Evolutionary conservation across 2,113 vertebrate species (phyloP), one percentile per base, ranked within the genome.

Genomic region (Microtus montanus): DNA sequence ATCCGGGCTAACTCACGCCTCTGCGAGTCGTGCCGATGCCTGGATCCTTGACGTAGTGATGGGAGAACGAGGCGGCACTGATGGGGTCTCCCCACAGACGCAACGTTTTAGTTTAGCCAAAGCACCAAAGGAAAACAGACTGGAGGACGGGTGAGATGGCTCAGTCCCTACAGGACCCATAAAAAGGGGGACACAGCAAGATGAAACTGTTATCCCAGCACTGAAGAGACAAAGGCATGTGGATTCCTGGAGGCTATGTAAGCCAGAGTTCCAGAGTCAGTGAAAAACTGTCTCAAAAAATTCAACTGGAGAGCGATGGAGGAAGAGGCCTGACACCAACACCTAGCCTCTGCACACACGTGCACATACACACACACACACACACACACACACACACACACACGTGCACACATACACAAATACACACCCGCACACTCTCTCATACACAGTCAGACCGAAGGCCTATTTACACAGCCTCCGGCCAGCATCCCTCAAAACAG

Each of bases 31-130:
- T 0, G 19, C 28, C 15, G 49, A 44, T 8, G 68, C 35, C 0
- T 4, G 9, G 3, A 52, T 20, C 20, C 26, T 11, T n/a, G 17
- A 20, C 8, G 24, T 0, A 61, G 0, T 15, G 19, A 68, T 12
- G 30, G 33, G 8, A 87, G 54, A 75, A 58, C 3, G 14, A 2
- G 7, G 15, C 61, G 54, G 47, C 2, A 2, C 52, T 63, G 44
- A n/a, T 15, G 47, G 41, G 33, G 30, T 41, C 80, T 28, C 24
- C 68, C 68, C 38, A 22, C 0, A 52, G 73, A 82, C 13, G 26
- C 71, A 54, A 35, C 30, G 35, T 19, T 35, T 91, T 33, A 54
- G 68, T 74, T 28, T 33, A 54, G 70, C 3, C 33, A 83, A 95
- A 93, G 10, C 75, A 75, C 70, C 71, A 71, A 71, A 28, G 5